These are phyloP conservation scores for Prionace glauca DNA, from an alignment of 2,797 vertebrate species.

Conservation along the genomic window DNA sequence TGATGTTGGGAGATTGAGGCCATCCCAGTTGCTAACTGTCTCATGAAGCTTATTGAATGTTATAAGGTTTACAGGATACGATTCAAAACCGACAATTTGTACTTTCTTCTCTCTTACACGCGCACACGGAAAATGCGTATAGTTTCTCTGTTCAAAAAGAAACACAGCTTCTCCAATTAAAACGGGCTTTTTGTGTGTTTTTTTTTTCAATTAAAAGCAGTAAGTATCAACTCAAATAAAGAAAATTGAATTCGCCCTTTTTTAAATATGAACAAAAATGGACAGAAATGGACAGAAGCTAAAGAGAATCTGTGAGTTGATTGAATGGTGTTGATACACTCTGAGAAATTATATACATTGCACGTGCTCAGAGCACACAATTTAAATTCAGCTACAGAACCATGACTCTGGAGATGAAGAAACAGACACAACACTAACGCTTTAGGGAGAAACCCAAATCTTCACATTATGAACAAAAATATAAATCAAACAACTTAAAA, in stretches of 20 bases:
- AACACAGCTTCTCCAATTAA: too few relatives aligned
- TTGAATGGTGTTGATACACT: neutral
- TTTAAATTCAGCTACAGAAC: neutral
- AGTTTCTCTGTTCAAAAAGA: too few relatives aligned
- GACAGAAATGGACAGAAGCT: neutral
- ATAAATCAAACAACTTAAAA: neutral
- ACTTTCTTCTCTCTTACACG: neutral
- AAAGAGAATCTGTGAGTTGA: neutral
- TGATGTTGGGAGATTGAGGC: neutral
- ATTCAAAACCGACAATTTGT: neutral
- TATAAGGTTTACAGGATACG: neutral
- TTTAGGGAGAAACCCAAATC: neutral
- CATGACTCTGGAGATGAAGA: neutral
- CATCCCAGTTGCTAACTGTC: neutral
- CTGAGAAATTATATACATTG: neutral
- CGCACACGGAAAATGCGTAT: neutral
- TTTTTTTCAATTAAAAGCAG: too few relatives aligned
- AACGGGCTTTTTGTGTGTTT: too few relatives aligned
- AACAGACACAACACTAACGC: too few relatives aligned
- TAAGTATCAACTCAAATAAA: neutral
- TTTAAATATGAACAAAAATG: neutral
- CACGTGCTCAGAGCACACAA: neutral
- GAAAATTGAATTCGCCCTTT: neutral
- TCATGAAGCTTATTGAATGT: neutral
- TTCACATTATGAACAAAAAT: neutral